A percentile compares a stretch with the other conserved stretches of the same genome.
These are phyloP conservation scores for Chrysochloris asiatica DNA, from an alignment of 2,113 vertebrate species.

Conservation along the genomic window DNA sequence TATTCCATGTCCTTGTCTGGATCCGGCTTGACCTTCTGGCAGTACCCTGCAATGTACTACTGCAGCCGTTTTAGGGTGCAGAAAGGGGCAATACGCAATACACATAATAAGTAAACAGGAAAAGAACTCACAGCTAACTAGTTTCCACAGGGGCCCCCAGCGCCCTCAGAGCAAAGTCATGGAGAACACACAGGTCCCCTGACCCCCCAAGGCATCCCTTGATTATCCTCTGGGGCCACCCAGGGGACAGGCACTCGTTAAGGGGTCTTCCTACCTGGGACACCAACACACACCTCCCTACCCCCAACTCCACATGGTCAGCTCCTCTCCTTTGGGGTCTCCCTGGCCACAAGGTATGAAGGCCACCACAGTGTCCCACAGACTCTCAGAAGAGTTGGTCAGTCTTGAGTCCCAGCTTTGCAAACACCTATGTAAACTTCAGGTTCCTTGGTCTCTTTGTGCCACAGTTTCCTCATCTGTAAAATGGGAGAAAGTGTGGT, in stretches of 20 bases:
- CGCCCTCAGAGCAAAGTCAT: background rate
- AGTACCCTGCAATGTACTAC: too few species aligned
- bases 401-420: background rate
- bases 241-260: background rate
- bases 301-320: background rate
- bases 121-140: background rate
- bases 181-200: background rate
- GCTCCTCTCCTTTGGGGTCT: background rate
- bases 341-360: background rate
- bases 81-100: too few species aligned
- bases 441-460: background rate
- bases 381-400: background rate
- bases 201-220: background rate
- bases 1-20: too few species aligned
- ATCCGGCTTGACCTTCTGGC: too few species aligned
- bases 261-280: background rate
- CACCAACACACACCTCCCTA: too few species aligned
- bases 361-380: background rate
- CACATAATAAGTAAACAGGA: too few species aligned
- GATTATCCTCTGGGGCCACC: background rate
- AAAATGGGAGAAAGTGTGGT: background rate
- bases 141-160: background rate
- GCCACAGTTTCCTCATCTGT: background rate
- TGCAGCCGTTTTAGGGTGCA: too few species aligned
- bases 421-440: background rate